Conservation (phyloP, 2,797 vertebrate genomes). For the Melopsittacus undulatus region DNA sequence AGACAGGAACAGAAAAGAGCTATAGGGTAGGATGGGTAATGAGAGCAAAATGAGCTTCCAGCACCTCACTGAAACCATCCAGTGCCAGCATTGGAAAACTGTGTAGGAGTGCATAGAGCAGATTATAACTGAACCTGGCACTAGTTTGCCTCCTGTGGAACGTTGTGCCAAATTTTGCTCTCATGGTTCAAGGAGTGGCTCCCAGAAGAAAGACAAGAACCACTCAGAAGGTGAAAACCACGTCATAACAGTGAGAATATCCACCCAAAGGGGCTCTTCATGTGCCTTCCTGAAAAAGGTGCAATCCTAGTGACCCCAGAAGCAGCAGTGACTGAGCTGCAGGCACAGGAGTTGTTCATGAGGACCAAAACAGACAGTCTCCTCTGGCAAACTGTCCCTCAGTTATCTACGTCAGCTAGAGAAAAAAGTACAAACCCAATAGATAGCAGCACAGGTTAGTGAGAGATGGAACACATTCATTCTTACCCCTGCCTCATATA, state of each 20-base stretch:
- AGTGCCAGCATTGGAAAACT: background rate
- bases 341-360: background rate
- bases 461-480: accelerated
- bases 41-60: background rate
- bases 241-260: background rate
- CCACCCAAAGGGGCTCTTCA: background rate
- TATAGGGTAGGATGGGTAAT: background rate
- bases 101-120: background rate
- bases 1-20: background rate
- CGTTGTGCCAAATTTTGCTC: background rate
- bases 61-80: background rate
- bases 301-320: background rate
- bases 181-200: accelerated
- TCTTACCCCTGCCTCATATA: background rate
- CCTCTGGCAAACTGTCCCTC: background rate
- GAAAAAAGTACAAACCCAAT: background rate
- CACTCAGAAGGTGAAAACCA: background rate
- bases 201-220: background rate
- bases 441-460: background rate
- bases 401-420: background rate
- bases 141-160: background rate
- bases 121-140: background rate
- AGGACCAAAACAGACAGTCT: background rate
- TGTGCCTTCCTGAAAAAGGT: background rate
- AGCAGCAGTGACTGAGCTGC: background rate